These are phyloP conservation scores for Hypselothyrea guttata DNA, from an alignment of 2,888 invertebrate genomes.

Conservation along the genomic window DNA sequence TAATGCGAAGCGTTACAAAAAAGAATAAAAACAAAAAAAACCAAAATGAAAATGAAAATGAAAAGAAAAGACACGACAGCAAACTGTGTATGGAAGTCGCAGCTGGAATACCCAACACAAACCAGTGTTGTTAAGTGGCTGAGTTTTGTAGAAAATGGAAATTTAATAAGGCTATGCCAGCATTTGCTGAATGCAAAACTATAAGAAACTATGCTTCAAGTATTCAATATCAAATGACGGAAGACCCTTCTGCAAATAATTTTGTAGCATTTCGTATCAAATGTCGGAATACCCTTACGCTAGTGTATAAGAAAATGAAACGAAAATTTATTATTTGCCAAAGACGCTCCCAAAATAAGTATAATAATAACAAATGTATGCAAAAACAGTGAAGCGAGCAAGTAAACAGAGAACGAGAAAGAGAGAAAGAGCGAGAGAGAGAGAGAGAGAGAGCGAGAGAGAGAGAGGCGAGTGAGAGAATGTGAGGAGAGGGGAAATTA, in stretches of 20 bases:
- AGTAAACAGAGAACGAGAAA: not conserved
- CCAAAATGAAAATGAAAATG: not conserved
- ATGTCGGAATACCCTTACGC: too few relatives aligned
- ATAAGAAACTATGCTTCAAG: too few relatives aligned
- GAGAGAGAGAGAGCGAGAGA: not conserved
- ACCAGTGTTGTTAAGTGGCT: too few relatives aligned
- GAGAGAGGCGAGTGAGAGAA: not conserved
- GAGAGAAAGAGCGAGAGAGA: not conserved
- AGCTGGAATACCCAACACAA: too few relatives aligned
- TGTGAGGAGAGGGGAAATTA: conserved; percentile 42
- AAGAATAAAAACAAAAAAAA: not conserved
- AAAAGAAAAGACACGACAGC: too few relatives aligned
- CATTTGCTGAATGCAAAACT: too few relatives aligned
- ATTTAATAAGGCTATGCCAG: too few relatives aligned
- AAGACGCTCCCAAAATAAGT: conserved; percentile 21
- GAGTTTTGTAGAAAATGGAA: too few relatives aligned
- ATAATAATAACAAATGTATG: conserved; percentile 24
- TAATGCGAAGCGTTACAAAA: conserved; percentile 52
- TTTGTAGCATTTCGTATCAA: too few relatives aligned
- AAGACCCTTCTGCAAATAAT: too few relatives aligned
- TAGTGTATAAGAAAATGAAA: not conserved
- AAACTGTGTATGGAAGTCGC: too few relatives aligned
- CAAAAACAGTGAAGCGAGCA: conserved; percentile 6
- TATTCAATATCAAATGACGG: too few relatives aligned
- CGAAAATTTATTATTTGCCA: conserved; percentile 37